These are phyloP conservation scores for Pasiphila rectangulata DNA, from an alignment of 2,888 invertebrate genomes.

Conservation along the genomic window DNA sequence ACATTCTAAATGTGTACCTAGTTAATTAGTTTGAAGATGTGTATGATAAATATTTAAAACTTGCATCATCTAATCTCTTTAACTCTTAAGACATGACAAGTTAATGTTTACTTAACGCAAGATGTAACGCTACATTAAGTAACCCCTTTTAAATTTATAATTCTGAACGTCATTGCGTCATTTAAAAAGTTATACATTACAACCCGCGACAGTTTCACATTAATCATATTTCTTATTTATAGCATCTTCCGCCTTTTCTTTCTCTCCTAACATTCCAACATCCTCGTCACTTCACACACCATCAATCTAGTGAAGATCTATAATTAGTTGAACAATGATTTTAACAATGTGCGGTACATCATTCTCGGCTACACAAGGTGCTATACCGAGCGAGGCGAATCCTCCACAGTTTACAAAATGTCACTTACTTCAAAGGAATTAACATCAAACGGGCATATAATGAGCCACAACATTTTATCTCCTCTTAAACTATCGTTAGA, in stretches of 20 bases:
- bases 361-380: slow-evolving; percentile 50
- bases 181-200: slow-evolving; percentile 34
- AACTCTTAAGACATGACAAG: neutral
- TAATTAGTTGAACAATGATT: slow-evolving; percentile 60
- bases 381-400: slow-evolving; percentile 57
- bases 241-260: slow-evolving; percentile 41
- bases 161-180: slow-evolving; percentile 19
- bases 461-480: slow-evolving; percentile 48
- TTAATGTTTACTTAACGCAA: neutral
- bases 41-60: neutral
- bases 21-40: neutral
- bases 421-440: slow-evolving; percentile 71
- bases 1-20: no score
- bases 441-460: slow-evolving; percentile 66
- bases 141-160: slow-evolving; percentile 10
- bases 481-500: slow-evolving; percentile 34
- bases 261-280: slow-evolving; percentile 33
- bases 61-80: neutral
- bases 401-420: slow-evolving; percentile 71
- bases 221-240: slow-evolving; percentile 44
- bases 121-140: slow-evolving; percentile 6
- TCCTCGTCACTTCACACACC: slow-evolving; percentile 60
- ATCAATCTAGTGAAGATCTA: slow-evolving; percentile 59
- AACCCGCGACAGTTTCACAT: slow-evolving; percentile 27
- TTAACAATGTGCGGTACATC: slow-evolving; percentile 52